Conservation (phyloP, 2,797 vertebrate genomes). For the Anas flavirostris region DNA sequence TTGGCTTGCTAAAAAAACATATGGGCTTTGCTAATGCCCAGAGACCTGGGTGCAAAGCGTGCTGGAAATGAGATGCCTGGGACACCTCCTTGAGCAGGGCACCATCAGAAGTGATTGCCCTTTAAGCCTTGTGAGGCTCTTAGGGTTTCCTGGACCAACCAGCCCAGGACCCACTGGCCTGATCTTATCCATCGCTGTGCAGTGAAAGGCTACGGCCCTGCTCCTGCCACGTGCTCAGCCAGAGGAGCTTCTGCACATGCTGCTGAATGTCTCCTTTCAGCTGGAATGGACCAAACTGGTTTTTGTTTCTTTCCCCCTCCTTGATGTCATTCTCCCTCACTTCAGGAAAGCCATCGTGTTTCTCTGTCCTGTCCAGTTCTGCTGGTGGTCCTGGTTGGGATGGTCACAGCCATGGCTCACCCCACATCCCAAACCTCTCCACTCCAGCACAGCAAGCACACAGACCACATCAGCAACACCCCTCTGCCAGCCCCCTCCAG, state of each 20-base stretch:
- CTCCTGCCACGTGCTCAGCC: neutral
- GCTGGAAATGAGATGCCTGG: neutral
- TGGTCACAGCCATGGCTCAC: fast-evolving
- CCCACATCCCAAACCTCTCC: fast-evolving
- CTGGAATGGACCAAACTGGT: neutral
- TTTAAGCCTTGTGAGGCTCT: too few relatives aligned
- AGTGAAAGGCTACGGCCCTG: too few relatives aligned
- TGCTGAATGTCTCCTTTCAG: neutral
- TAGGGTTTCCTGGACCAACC: neutral
- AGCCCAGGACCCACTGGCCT: too few relatives aligned
- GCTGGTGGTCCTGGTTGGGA: neutral
- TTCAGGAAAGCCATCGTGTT: neutral
- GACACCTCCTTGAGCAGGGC: neutral
- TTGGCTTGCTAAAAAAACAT: neutral
- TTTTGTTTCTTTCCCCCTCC: neutral
- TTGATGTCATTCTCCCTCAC: neutral
- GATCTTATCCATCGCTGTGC: neutral
- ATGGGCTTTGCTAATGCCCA: neutral
- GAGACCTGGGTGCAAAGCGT: neutral
- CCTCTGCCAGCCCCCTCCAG: neutral
- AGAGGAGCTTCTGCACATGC: neutral
- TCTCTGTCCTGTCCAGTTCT: neutral
- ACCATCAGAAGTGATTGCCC: neutral
- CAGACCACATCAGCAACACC: fast-evolving
- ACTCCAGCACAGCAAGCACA: neutral